phyloP scores from a whole-genome alignment of 2,888 invertebrate genomes.

The Temnothorax rugatulus region DNA sequence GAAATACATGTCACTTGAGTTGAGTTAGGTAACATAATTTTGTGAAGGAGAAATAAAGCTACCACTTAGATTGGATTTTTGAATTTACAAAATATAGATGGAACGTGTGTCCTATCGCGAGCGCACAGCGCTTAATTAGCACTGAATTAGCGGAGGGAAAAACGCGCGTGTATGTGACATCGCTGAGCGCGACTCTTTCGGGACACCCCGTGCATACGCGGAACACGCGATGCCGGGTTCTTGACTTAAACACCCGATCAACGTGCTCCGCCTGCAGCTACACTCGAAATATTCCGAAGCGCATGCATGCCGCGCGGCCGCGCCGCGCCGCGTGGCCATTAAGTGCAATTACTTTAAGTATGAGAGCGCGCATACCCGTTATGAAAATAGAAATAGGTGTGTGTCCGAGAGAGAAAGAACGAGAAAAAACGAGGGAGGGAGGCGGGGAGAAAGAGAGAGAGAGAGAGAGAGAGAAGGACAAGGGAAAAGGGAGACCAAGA shows the following conservation, averaged over 20 bases:
- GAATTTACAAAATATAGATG: too few species aligned
- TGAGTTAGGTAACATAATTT: too few species aligned
- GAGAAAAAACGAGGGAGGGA: not conserved
- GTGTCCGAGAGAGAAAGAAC: constrained; percentile 20
- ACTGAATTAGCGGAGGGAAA: not conserved
- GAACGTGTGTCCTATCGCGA: not conserved
- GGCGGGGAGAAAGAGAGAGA: not conserved
- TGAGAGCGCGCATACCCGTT: constrained; percentile 53
- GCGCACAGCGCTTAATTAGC: not conserved
- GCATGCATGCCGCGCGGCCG: constrained; percentile 38
- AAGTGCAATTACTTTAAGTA: constrained; percentile 76
- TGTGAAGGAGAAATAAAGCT: too few species aligned
- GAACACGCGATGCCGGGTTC: constrained; percentile 33
- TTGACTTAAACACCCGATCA: constrained; percentile 43
- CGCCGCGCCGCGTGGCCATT: constrained; percentile 67
- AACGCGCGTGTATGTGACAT: not conserved
- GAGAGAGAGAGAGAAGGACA: not conserved
- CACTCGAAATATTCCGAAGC: constrained; percentile 45
- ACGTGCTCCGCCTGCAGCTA: constrained; percentile 60
- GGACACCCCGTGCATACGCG: constrained; percentile 36
- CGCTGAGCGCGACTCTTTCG: not conserved
- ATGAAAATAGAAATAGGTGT: constrained; percentile 72
- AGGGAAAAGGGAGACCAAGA: not conserved
- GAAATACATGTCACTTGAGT: too few species aligned
- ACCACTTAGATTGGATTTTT: too few species aligned